phyloP scores from a whole-genome alignment of 2,888 invertebrate genomes.

The Diarsia mendica region DNA sequence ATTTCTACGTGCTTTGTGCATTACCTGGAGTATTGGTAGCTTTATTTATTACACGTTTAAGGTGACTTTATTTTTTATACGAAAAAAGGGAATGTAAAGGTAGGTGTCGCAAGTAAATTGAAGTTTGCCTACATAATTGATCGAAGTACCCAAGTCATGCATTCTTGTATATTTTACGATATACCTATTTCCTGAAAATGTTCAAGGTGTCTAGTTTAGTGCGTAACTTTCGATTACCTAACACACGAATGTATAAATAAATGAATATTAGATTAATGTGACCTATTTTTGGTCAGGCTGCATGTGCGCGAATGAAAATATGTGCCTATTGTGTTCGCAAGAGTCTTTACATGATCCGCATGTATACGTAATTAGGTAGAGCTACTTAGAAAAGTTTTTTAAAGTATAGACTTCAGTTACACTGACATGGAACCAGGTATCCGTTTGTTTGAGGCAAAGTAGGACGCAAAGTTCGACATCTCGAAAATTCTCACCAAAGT shows the following conservation, averaged over 20 bases:
- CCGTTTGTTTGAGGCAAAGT: no score
- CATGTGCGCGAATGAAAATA: not conserved
- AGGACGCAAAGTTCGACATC: not conserved
- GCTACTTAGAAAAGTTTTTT: no score
- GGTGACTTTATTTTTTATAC: conserved; percentile 3
- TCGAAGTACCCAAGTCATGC: no score
- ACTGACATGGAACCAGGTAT: no score
- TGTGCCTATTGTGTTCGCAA: not conserved
- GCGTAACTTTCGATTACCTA: not conserved
- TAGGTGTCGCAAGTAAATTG: not conserved
- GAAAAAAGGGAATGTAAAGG: conserved; percentile 2
- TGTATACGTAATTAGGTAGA: no score
- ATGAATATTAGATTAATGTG: not conserved
- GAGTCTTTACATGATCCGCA: not conserved
- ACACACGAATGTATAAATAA: not conserved
- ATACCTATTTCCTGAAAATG: not conserved
- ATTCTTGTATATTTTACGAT: not conserved
- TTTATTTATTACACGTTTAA: conserved; percentile 43
- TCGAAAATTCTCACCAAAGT: conserved; percentile 2
- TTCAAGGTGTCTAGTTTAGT: not conserved
- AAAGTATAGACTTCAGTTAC: no score
- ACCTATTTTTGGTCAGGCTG: no score
- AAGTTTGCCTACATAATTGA: no score
- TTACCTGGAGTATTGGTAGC: conserved; percentile 68
- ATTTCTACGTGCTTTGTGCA: conserved; percentile 73